A percentile compares a stretch with the other conserved stretches of the same genome.
These are phyloP conservation scores for Mesoclemmys tuberculata DNA, from an alignment of 2,113 vertebrate species.

Conservation along the genomic window DNA sequence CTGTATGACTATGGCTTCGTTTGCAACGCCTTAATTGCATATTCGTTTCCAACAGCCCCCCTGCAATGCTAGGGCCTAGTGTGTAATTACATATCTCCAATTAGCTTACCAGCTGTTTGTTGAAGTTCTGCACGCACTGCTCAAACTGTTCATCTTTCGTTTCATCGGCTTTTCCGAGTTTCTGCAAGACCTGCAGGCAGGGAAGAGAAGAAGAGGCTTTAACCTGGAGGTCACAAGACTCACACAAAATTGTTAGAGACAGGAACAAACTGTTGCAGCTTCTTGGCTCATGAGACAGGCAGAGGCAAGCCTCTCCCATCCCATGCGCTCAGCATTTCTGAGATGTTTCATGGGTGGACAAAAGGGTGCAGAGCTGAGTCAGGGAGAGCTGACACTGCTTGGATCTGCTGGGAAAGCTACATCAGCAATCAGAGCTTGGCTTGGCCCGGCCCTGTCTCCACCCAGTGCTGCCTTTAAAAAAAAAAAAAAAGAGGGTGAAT, in stretches of 20 bases:
- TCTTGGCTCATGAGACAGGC: background rate
- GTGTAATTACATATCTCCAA: background rate
- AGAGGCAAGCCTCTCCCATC: background rate
- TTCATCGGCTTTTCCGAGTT: conserved; percentile 98
- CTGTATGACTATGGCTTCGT: background rate
- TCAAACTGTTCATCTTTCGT: conserved; percentile 97
- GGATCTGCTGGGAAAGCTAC: background rate
- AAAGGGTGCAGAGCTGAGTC: background rate
- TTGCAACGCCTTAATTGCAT: conserved; percentile 1
- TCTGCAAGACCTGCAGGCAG: conserved; percentile 91
- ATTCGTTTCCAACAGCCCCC: background rate
- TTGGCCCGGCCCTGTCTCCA: background rate
- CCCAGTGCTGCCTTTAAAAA: background rate
- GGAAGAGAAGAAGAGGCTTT: background rate
- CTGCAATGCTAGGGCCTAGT: background rate
- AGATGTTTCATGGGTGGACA: background rate
- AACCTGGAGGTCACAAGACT: background rate
- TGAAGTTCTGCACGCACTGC: conserved; percentile 97
- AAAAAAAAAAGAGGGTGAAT: background rate
- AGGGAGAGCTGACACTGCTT: background rate
- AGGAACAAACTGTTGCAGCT: fast-evolving
- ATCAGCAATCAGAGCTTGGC: background rate
- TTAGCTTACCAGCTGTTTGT: conserved; percentile 93
- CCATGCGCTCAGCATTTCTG: background rate
- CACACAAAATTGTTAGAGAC: background rate